Conservation (phyloP, 2,113 vertebrate species). For the Gobius niger region DNA sequence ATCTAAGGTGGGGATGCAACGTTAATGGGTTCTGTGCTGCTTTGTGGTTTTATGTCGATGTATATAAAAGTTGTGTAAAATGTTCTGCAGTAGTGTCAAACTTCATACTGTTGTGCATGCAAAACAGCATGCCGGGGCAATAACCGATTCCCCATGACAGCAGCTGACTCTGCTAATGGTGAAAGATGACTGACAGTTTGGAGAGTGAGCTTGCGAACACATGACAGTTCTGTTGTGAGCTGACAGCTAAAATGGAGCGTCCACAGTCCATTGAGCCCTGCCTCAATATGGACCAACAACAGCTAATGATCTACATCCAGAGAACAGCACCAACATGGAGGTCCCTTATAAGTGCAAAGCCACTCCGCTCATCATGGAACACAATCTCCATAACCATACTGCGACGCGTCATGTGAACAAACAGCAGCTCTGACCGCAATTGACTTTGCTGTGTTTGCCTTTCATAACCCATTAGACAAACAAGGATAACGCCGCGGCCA, state of each 20-base stretch:
- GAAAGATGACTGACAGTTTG: conserved; percentile 4
- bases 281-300: conserved; percentile 1
- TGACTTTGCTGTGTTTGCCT: conserved; percentile 41
- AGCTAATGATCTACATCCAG: conserved; percentile 22
- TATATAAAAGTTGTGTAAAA: no score
- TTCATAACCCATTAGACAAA: conserved; percentile 8
- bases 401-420: background rate
- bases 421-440: background rate
- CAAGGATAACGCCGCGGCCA: background rate
- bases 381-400: conserved; percentile 13
- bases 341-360: conserved; percentile 12
- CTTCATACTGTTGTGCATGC: background rate
- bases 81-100: no score
- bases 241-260: conserved; percentile 6
- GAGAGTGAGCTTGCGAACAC: background rate
- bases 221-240: conserved; percentile 1
- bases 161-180: background rate
- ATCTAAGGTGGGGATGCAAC: no score
- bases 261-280: conserved; percentile 7
- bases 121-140: background rate
- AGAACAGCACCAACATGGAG: background rate
- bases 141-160: background rate
- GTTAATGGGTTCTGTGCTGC: no score
- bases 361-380: conserved; percentile 18
- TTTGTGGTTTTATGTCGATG: no score